Evolutionary conservation across 2,888 invertebrate genomes (phyloP), one percentile per base, ranked within the genome.

Genomic region (Apotomis turbidana): DNA sequence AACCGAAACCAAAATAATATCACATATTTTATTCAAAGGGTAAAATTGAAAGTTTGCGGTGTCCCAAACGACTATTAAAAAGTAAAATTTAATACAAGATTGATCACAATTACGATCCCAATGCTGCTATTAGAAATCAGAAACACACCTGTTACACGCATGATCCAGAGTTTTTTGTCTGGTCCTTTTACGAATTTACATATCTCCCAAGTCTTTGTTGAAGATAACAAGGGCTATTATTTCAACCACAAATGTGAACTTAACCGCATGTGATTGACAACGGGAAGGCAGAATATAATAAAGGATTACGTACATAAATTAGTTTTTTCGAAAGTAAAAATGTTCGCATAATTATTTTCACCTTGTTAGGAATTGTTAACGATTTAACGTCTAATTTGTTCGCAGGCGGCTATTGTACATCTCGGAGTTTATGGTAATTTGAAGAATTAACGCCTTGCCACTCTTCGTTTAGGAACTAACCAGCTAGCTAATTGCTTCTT

Each of bases 151-250:
- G 93, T 90, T 90, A 82, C 85, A 87, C 82, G 83, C 83, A 85
- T 85, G 85, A 85, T 79, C 82, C 85, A 81, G 84, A 82, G 83
- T 88, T 91, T 92, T 93, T 92, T 92, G 89, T 89, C 76, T 27
- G 81, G 79, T 79, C 87, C 90, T 89, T 90, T 90, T 86, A 83
- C 87, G 79, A 88, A 91, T 93, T 92, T 91, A 91, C 91, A 92
- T 92, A 91, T 86, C 85, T 87, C 83, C 85, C 85, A 85, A 84
- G 82, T 88, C 89, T 87, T 89, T 87, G 88, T 87, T 85, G 78
- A 80, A 85, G 81, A 83, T 91, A 93, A 93, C 90, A 83, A 91
- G 88, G 86, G 86, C 87, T 88, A 91, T 93, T 92, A 92, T 90
- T 88, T 90, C 83, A 84, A 91, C 91, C 92, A 89, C 91, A 89